phyloP scores from a whole-genome alignment of 1,140 invertebrate genomes.

The Cotesia typhae region DNA sequence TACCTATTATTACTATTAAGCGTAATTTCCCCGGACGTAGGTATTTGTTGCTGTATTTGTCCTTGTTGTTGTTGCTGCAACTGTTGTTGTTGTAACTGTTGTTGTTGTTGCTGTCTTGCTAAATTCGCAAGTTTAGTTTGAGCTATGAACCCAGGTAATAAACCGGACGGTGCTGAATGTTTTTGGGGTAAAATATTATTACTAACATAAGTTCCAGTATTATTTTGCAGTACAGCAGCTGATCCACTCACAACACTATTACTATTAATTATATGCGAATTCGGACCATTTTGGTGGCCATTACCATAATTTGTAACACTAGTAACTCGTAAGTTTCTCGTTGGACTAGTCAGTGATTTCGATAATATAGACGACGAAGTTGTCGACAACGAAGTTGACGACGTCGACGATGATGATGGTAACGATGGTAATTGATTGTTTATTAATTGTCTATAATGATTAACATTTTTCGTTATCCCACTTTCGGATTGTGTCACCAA shows the following conservation, averaged over 20 bases:
- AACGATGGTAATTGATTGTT: conserved; percentile 26
- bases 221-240: conserved; percentile 24
- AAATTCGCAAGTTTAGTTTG: conserved; percentile 61
- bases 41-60: conserved; percentile 46
- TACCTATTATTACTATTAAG: conserved; percentile 66
- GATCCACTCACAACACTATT: conserved; percentile 26
- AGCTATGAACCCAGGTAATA: conserved; percentile 58
- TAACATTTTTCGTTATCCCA: conserved; percentile 48
- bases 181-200: conserved; percentile 61
- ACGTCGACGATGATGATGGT: conserved; percentile 50
- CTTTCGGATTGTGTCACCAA: conserved; percentile 35
- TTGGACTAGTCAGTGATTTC: conserved; percentile 63
- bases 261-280: conserved; percentile 26
- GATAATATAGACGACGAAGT: conserved; percentile 57
- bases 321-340: conserved; percentile 47
- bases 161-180: conserved; percentile 61
- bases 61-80: conserved; percentile 38
- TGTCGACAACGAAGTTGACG: conserved; percentile 51
- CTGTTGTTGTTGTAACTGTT: conserved; percentile 51
- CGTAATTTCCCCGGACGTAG: conserved; percentile 66
- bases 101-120: conserved; percentile 56
- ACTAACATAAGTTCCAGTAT: conserved; percentile 20
- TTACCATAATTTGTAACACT: conserved; percentile 57
- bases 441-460: conserved; percentile 13
- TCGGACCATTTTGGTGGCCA: conserved; percentile 60